Conservation (phyloP, 2,113 vertebrate species). For the Conger conger region DNA sequence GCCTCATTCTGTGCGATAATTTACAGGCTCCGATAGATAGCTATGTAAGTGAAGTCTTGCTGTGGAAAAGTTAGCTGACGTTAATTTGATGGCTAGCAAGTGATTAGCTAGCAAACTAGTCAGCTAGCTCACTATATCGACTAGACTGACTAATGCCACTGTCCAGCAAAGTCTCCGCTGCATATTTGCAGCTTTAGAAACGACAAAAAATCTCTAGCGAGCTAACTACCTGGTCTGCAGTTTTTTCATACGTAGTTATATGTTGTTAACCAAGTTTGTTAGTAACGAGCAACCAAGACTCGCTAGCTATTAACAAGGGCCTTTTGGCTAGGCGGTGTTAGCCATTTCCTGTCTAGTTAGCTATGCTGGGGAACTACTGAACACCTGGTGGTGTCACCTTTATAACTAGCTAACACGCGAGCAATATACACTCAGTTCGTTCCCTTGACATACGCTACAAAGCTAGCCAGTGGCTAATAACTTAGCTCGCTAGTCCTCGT, state of each 20-base stretch:
- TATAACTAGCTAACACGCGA: background rate
- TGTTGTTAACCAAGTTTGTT: background rate
- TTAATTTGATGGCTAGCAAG: background rate
- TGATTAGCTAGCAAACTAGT: conserved; percentile 10
- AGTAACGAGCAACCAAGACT: background rate
- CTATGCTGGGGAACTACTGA: too few species aligned
- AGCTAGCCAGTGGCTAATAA: background rate
- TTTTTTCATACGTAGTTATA: background rate
- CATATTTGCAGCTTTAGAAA: background rate
- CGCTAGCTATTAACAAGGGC: background rate
- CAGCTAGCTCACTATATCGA: conserved; percentile 33
- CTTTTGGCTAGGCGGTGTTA: too few species aligned
- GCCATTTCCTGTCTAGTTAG: too few species aligned
- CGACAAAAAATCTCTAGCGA: background rate
- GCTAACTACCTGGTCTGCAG: background rate
- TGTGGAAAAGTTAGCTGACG: background rate
- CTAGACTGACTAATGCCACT: background rate
- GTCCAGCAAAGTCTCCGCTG: background rate
- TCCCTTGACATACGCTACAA: too few species aligned
- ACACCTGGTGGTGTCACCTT: background rate
- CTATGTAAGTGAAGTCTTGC: background rate
- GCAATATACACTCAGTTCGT: background rate
- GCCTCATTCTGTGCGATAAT: conserved; percentile 62
- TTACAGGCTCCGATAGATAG: background rate
- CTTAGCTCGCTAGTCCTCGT: background rate